phyloP scores from a whole-genome alignment of 2,797 vertebrate genomes.

The Syndactyla subalaris region DNA sequence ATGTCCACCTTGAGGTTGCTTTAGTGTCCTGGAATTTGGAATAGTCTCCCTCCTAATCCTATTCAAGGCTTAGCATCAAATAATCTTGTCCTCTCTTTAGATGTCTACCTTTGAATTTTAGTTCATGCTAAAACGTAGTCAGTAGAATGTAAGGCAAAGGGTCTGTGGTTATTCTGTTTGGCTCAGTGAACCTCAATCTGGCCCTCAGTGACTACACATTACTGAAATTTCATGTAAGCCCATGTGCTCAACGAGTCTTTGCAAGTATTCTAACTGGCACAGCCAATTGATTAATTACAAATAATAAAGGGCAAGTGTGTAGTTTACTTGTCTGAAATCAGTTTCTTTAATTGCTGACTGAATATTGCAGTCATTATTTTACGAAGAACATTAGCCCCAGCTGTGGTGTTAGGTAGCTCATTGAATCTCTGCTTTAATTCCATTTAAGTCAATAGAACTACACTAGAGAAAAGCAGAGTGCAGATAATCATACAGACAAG shows the following conservation, averaged over 20 bases:
- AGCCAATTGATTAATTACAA: slow-evolving; percentile 38
- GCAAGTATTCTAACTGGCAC: not conserved
- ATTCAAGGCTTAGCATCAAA: not conserved
- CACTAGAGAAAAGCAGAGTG: not conserved
- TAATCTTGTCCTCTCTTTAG: not conserved
- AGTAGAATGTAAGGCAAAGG: not conserved
- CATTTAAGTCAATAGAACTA: not conserved
- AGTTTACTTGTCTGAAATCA: slow-evolving; percentile 31
- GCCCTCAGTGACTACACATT: not conserved
- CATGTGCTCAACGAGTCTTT: not conserved
- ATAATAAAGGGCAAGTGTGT: slow-evolving; percentile 34
- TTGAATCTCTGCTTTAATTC: not conserved
- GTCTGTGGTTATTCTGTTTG: not conserved
- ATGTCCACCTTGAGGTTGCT: not conserved
- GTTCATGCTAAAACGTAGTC: not conserved
- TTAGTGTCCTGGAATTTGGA: not conserved
- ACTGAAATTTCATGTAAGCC: not conserved
- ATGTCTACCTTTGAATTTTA: not conserved
- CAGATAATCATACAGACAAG: not conserved
- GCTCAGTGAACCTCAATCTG: not conserved
- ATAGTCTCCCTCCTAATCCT: not conserved
- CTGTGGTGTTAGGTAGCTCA: slow-evolving; percentile 12
- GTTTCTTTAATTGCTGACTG: slow-evolving; percentile 54
- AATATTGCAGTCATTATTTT: slow-evolving; percentile 54
- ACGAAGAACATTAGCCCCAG: slow-evolving; percentile 37